Conservation (phyloP, 2,113 vertebrate species). For the Ictalurus furcatus region DNA sequence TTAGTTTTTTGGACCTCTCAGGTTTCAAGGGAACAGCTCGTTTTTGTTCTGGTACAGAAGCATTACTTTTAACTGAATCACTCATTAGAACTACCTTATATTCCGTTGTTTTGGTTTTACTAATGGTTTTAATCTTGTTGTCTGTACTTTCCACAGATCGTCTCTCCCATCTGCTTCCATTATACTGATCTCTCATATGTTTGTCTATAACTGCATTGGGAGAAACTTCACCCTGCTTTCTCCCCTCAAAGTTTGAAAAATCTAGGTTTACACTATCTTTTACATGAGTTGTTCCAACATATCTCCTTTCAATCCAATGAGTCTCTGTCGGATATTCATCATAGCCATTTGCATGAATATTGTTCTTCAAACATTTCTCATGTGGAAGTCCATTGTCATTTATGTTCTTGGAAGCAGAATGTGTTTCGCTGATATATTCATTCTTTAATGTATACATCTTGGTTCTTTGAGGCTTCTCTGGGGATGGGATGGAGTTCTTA, state of each 20-base stretch:
- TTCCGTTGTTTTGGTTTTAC: slow-evolving; percentile 21
- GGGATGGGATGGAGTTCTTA: slow-evolving; percentile 54
- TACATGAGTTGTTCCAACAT: slow-evolving; percentile 41
- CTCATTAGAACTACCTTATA: slow-evolving; percentile 48
- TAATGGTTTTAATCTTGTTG: slow-evolving; percentile 18
- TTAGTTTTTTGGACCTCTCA: slow-evolving; percentile 76
- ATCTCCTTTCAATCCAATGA: slow-evolving; percentile 19
- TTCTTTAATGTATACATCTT: slow-evolving; percentile 42
- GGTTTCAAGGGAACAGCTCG: slow-evolving; percentile 76
- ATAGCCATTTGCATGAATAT: slow-evolving; percentile 68
- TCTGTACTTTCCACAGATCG: slow-evolving; percentile 28
- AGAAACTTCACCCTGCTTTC: slow-evolving; percentile 39
- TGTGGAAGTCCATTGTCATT: slow-evolving; percentile 47
- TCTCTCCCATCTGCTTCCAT: slow-evolving; percentile 31
- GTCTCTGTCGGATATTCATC: slow-evolving; percentile 50
- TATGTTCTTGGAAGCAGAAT: slow-evolving; percentile 27
- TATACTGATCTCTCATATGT: slow-evolving; percentile 44
- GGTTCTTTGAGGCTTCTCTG: slow-evolving; percentile 57
- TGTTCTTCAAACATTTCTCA: slow-evolving; percentile 44
- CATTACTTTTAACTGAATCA: slow-evolving; percentile 56
- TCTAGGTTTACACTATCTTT: slow-evolving; percentile 35
- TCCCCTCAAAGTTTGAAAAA: slow-evolving; percentile 34
- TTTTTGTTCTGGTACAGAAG: slow-evolving; percentile 61
- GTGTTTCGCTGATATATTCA: slow-evolving; percentile 5
- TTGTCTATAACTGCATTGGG: slow-evolving; percentile 42